phyloP scores from a whole-genome alignment of 1,140 invertebrate genomes.

The Orius laevigatus region DNA sequence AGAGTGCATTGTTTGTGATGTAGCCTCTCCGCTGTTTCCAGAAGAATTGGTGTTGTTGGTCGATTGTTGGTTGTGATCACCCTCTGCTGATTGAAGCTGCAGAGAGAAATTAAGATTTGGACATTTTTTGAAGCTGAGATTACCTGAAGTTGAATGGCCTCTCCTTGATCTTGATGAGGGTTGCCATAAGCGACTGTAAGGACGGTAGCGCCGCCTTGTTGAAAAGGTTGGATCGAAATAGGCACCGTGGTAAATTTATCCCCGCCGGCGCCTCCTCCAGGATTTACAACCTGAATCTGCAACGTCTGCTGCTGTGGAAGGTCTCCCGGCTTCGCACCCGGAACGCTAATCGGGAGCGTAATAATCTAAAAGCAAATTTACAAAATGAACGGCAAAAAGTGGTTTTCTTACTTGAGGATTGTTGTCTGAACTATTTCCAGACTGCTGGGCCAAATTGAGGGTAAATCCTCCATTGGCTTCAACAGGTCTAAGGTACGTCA shows the following conservation, averaged over 20 bases:
- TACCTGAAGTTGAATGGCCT: conserved; percentile 36
- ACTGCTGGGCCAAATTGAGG: conserved; percentile 18
- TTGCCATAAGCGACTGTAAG: conserved; percentile 51
- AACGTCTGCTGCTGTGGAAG: conserved; percentile 48
- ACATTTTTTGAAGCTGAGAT: no score
- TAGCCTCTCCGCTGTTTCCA: conserved; percentile 8
- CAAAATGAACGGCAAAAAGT: not conserved
- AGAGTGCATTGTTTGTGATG: conserved; percentile 6
- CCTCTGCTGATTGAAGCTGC: conserved; percentile 14
- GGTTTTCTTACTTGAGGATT: conserved; percentile 19
- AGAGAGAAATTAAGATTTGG: no score
- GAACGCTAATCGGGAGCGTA: conserved; percentile 54
- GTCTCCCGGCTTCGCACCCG: conserved; percentile 50
- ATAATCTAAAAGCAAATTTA: conserved; percentile 34
- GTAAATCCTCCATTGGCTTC: conserved; percentile 35
- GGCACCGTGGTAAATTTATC: conserved; percentile 19
- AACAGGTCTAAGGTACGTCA: conserved; percentile 54
- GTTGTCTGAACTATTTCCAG: conserved; percentile 17
- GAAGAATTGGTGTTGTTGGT: conserved; percentile 17
- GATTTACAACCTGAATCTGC: conserved; percentile 56
- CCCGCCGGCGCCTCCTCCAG: conserved; percentile 25
- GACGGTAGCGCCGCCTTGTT: conserved; percentile 40
- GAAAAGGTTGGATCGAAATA: conserved; percentile 29
- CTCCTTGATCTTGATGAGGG: conserved; percentile 31
- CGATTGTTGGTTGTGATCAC: conserved; percentile 12